Base-by-base conservation (phyloP, 30 jellyfish, hydroid and myxozoan genomes). In the Pelagia noctiluca region DNA sequence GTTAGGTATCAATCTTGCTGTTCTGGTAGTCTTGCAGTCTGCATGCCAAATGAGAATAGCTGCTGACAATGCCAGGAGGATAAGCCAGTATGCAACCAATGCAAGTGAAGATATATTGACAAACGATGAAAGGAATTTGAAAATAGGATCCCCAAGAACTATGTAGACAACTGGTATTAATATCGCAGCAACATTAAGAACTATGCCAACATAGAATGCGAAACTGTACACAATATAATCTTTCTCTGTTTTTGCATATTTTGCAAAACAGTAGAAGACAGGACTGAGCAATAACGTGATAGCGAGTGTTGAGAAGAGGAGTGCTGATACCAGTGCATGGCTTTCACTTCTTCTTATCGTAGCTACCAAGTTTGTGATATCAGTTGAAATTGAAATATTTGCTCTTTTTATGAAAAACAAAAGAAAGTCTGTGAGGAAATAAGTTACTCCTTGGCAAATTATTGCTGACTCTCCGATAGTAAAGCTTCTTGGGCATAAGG, bases 401-500 rank as follows among this genome's bases (percentile, higher is more conserved):
- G 65, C 31, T 71, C 62, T 82, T 23, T 65, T 37, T 5, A 61
- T 21, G 3, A 84, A 29, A 32, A 84, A 30, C 10, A 71, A 29
- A 16, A 82, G 11, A 46, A 60, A 61, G 29, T 74, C 94, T 35
- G 62, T 71, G 24, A 73, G 48, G 42, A 84, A 23, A 3, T 63
- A 31, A 1, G 88, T 60, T 18, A 64, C 26, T 32, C 88, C 96
- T 60, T 76, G 90, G 3, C 87, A 46, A 12, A 78, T 32, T 18
- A 87, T 70, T 11, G 73, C 80, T 23, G 80, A 78, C 62, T 87
- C 96, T 24, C 91, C 96, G 61, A 87, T 57, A 10, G 96, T 76
- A 46, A 87, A 87, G 48, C 96, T 87, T 35, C 78, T 67, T 35
- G 91, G 84, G 48, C 87, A 78, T 22, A 71, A 61, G 25, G 53